A percentile compares a stretch with the other conserved stretches of the same genome.
Conservation (phyloP, 1,140 invertebrate species). For the Portunus trituberculatus region DNA sequence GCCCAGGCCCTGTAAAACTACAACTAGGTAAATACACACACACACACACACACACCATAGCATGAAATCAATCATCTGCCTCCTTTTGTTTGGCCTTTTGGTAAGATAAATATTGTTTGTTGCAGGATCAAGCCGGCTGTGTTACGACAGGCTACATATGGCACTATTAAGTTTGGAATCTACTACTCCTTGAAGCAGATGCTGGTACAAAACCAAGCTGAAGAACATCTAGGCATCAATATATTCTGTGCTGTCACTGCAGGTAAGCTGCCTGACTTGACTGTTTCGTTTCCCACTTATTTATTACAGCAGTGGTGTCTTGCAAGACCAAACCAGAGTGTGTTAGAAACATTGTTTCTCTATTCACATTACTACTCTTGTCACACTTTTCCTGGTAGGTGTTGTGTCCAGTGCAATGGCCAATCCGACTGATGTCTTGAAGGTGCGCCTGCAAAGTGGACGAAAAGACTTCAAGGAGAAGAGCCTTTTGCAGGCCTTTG, state of each 20-base stretch:
- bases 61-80: too few relatives aligned
- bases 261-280: constrained; percentile 80
- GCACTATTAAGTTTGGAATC: constrained; percentile 97
- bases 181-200: constrained; percentile 94
- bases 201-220: constrained; percentile 83
- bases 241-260: constrained; percentile 91
- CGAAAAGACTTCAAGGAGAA: constrained; percentile 79
- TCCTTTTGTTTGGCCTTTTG: background rate
- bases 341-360: background rate
- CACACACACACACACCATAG: too few relatives aligned
- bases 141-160: constrained; percentile 95
- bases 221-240: constrained; percentile 89
- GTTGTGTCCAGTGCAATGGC: constrained; percentile 96
- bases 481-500: constrained; percentile 88
- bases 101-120: constrained; percentile 77
- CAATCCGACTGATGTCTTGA: constrained; percentile 98
- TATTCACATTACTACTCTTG: background rate
- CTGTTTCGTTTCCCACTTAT: background rate
- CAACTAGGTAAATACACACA: too few relatives aligned
- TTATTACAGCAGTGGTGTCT: too few relatives aligned
- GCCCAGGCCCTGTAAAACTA: too few relatives aligned
- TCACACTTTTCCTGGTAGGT: constrained; percentile 79
- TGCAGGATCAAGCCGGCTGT: constrained; percentile 94
- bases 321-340: too few relatives aligned
- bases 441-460: constrained; percentile 93